A percentile compares a stretch with the other conserved stretches of the same genome.
Conservation (phyloP, 2,113 vertebrate genomes). For the Cyanoramphus novaezelandiae region DNA sequence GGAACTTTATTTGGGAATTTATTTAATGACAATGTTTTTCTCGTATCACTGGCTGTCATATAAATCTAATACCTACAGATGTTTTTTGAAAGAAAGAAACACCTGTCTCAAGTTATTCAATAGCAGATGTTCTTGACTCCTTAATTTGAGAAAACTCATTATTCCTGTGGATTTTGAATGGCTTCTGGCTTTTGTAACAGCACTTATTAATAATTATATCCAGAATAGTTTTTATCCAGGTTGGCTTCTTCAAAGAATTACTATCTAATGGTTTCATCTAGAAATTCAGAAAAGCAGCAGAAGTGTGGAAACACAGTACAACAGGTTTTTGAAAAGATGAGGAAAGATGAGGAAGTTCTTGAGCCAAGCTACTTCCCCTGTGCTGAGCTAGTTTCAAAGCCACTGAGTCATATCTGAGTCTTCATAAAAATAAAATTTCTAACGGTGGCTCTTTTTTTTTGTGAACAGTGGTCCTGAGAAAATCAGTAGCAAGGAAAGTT, state of each 20-base stretch:
- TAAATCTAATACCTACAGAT: background rate
- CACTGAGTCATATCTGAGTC: background rate
- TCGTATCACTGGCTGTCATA: background rate
- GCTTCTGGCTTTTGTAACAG: background rate
- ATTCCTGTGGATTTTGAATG: background rate
- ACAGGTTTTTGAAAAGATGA: background rate
- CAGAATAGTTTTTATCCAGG: background rate
- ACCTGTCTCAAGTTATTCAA: background rate
- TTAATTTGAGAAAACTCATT: background rate
- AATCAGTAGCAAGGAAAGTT: background rate
- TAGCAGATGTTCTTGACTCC: background rate
- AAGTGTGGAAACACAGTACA: background rate
- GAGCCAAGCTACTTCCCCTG: background rate
- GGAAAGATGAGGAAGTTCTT: too few relatives aligned
- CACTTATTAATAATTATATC: background rate
- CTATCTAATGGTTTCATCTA: background rate
- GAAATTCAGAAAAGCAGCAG: background rate
- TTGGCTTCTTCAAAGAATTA: background rate
- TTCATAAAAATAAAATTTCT: background rate
- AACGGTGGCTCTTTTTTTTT: background rate
- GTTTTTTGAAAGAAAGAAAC: background rate
- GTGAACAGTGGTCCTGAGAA: background rate
- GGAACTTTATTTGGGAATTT: background rate
- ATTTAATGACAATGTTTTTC: background rate
- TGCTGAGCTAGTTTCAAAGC: background rate